Evolutionary conservation across 1,140 invertebrate species (phyloP).

Genomic region (Adelges cooleyi): DNA sequence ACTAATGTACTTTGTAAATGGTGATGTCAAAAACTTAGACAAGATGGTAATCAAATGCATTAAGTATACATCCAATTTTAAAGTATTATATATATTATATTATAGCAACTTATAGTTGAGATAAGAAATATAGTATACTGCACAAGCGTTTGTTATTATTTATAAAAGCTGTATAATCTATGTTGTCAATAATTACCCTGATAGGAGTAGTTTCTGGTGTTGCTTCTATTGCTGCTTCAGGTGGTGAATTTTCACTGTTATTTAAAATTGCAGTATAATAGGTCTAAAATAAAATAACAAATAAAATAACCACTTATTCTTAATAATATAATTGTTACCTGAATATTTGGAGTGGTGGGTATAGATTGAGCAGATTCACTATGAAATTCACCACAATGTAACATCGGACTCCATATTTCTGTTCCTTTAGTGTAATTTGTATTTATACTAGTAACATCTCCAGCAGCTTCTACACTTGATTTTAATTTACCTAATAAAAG

Average conservation of each 20-base stretch:
- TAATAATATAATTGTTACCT: not conserved
- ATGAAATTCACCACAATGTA: constrained; percentile 9
- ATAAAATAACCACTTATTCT: not conserved
- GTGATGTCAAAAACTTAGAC: too few relatives aligned
- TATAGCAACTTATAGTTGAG: too few relatives aligned
- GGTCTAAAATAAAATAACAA: not conserved
- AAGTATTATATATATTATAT: too few relatives aligned
- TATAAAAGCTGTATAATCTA: too few relatives aligned
- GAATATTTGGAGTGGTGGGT: constrained; percentile 15
- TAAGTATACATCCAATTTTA: too few relatives aligned
- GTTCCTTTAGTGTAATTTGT: constrained; percentile 30
- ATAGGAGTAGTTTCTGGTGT: constrained; percentile 78
- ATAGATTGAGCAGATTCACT: constrained; percentile 9
- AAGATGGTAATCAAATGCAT: too few relatives aligned
- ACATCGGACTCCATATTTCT: constrained; percentile 34
- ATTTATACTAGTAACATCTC: constrained; percentile 29
- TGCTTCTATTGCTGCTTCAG: constrained; percentile 73
- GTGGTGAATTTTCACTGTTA: constrained; percentile 51
- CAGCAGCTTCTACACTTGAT: constrained; percentile 12
- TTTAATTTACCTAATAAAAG: constrained; percentile 6
- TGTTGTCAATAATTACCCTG: too few relatives aligned
- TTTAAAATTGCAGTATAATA: constrained; percentile 32
- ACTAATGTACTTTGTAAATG: too few relatives aligned
- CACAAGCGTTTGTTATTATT: too few relatives aligned
- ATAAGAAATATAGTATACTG: too few relatives aligned